Evolutionary conservation across 2,113 vertebrate species (phyloP), one percentile per base, ranked within the genome.

Genomic region (Callospermophilus lateralis): DNA sequence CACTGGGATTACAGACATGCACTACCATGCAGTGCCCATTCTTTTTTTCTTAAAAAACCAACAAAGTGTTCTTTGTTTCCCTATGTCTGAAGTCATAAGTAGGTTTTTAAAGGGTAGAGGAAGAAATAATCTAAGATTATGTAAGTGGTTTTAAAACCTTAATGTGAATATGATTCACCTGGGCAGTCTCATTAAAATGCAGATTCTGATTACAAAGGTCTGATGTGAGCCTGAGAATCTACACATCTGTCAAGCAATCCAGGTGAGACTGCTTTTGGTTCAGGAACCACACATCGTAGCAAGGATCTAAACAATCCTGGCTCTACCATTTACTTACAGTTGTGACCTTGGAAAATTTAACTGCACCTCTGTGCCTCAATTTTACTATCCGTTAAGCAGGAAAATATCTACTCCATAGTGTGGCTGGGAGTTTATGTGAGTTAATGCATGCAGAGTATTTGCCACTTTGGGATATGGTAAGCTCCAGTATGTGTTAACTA

Each of bases 401-500:
- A 37, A 11, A 37, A 10, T n/a, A 37, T 39, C 20, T 30, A 39
- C 20, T 58, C 19, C 32, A 24, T 8, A 37, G 28, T 37, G 32
- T 4, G 53, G 32, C 45, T 72, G 5, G 55, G 45, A 61, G 80
- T 39, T 65, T 32, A 76, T 67, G 22, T 76, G 55, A 73, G 19
- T 85, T 68, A n/a, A 8, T 48, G 3, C 19, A 24, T 8, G 6
- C 1, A 37, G 17, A 86, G 24, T 5, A 53, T 37, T 73, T 74
- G 91, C 42, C 48, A 51, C 6, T n/a, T 15, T 70, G 67, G 67
- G 67, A 16, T 20, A 58, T 30, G 32, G 48, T 80, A 19, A n/a
- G 39, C 16, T 20, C 30, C 34, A 0, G 16, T 0, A 8, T 0
- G 1, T 15, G 19, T 42, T 28, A 37, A 76, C 76, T 34, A 2